phyloP scores from a whole-genome alignment of 2,888 invertebrate genomes.

The Drosophila hawaiiensis region DNA sequence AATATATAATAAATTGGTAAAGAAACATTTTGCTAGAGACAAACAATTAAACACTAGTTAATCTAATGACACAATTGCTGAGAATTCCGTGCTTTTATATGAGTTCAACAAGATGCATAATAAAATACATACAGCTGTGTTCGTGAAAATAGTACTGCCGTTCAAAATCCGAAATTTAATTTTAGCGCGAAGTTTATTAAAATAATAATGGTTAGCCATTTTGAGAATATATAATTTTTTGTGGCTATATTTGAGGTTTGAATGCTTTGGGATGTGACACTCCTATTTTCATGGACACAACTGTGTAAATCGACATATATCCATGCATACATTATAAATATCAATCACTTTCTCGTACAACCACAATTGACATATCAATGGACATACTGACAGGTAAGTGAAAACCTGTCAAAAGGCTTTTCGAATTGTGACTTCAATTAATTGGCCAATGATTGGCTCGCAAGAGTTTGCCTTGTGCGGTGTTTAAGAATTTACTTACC shows the following conservation, averaged over 20 bases:
- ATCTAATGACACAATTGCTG: slow-evolving; percentile 18
- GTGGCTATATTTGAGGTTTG: not conserved
- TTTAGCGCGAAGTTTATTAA: not conserved
- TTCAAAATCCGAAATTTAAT: not conserved
- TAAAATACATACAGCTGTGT: not conserved
- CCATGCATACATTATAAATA: not conserved
- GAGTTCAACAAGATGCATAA: not conserved
- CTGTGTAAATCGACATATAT: not conserved
- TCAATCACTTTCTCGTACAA: slow-evolving; percentile 1
- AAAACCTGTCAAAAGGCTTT: slow-evolving; percentile 9
- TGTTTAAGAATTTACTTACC: slow-evolving; percentile 12
- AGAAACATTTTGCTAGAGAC: slow-evolving; percentile 29
- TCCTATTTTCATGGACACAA: not conserved
- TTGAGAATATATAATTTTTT: not conserved
- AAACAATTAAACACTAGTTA: slow-evolving; percentile 34
- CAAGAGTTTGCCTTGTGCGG: too few relatives aligned
- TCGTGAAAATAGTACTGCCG: not conserved
- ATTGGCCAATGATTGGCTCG: slow-evolving; percentile 21
- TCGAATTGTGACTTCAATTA: not conserved
- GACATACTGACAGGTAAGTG: slow-evolving; percentile 11
- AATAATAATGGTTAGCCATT: not conserved
- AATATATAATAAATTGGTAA: slow-evolving; percentile 58
- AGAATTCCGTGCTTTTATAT: slow-evolving; percentile 46
- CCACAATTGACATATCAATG: slow-evolving; percentile 13
- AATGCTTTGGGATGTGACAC: not conserved